Percentiles rank a stretch among this genome's conserved stretches.
Conservation (phyloP, 1,140 invertebrate species). For the Apis cerana region DNA sequence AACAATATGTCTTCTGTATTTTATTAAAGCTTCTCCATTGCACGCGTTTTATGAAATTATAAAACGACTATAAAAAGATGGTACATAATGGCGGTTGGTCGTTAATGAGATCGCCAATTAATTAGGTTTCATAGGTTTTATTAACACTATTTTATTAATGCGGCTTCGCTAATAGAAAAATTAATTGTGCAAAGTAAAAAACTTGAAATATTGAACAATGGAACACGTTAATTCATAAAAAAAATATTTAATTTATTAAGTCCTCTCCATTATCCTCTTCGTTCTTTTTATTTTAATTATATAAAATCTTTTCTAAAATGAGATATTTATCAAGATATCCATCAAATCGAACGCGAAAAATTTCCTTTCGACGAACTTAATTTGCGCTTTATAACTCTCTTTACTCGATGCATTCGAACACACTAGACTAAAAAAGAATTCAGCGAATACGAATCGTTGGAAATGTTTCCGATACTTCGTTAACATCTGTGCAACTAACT, state of each 20-base stretch:
- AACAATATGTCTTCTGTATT: conserved; percentile 3
- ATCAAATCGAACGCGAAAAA: not conserved
- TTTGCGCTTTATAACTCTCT: conserved; percentile 16
- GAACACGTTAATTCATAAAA: not conserved
- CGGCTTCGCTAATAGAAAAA: no score
- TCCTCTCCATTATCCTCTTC: not conserved
- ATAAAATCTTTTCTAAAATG: not conserved
- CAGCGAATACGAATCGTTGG: conserved; percentile 13
- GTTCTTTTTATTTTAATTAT: not conserved
- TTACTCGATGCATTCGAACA: conserved; percentile 17
- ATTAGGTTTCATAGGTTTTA: not conserved
- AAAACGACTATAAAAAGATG: not conserved
- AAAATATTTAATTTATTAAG: not conserved
- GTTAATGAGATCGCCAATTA: not conserved
- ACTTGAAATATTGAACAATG: not conserved
- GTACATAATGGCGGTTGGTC: not conserved
- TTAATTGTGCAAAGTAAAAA: not conserved
- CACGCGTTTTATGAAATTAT: no score
- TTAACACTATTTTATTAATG: not conserved
- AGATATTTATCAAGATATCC: not conserved
- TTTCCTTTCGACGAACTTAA: not conserved
- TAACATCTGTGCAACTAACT: conserved; percentile 44
- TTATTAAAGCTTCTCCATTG: conserved; percentile 8
- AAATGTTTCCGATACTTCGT: conserved; percentile 40
- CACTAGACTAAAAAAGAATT: not conserved